Base-by-base conservation (phyloP, 2,888 invertebrate species). In the Scrobipalpa atriplicella region DNA sequence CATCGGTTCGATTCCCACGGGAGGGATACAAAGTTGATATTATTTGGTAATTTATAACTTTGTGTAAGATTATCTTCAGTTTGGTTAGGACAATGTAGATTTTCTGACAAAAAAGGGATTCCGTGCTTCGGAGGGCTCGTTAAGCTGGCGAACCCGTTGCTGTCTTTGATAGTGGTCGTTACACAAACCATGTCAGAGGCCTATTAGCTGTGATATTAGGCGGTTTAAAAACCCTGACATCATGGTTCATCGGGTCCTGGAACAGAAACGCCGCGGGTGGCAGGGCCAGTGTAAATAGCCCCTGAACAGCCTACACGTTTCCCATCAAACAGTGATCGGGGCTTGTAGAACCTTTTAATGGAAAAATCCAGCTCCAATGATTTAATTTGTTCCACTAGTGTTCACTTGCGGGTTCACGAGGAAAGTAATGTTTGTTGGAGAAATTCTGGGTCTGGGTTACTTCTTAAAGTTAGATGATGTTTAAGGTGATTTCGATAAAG, bases 311-410 rank as follows among this genome's bases (percentile, higher is more conserved):
- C 54, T 29, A 56, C 54, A 56, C 54, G 21, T 21, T 29, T 56
- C 21, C 54, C 21, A 56, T 29, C 54, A 29, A 56, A 29, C 1
- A 56, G 11, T 6, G 13, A 56, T 19, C 13, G 11, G 19, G 21
- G 21, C 13, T 29, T 21, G 11, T 56, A 21, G 52, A 21, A 29
- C 21, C 11, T 21, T 21, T 21, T 21, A 29, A 21, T 54, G 19
- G 21, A 54, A 3, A 18, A 56, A 52, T 52, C 54, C 11, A 29
- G 19, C 21, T 11, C 11, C 21, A 56, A 13, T 13, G 18, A 52
- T 16, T 52, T 52, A 52, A 52, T 52, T 56, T 56, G 21, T 56
- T 21, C 54, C 8, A 29, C 21, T 56, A 11, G 11, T 56, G 13
- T n/a, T 47, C 19, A 18, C 2, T 19, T 54, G 18, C 21, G 21